Evolutionary conservation across 2,888 invertebrate genomes (phyloP).

Genomic region (Nycteola revayana): DNA sequence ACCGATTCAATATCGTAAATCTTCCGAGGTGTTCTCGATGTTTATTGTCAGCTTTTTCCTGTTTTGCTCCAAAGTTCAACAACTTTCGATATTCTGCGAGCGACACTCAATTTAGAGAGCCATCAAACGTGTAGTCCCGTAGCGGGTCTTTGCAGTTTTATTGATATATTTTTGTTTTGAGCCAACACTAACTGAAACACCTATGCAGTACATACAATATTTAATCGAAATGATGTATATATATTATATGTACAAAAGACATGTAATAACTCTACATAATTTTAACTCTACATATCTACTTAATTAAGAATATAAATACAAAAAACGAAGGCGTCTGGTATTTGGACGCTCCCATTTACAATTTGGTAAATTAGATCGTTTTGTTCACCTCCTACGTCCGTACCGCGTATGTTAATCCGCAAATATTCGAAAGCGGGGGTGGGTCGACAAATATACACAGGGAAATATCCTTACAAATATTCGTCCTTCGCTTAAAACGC

Average conservation of each 20-base stretch:
- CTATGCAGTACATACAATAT: no score
- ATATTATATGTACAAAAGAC: no score
- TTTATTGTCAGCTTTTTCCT: conserved; percentile 51
- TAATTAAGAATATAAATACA: no score
- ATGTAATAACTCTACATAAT: no score
- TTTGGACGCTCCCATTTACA: conserved; percentile 42
- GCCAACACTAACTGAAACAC: no score
- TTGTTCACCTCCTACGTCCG: conserved; percentile 46
- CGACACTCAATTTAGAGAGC: conserved; percentile 34
- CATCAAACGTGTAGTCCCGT: conserved; percentile 12
- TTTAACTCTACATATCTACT: no score
- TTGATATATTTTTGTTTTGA: conserved; percentile 17
- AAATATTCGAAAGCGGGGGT: conserved; percentile 50
- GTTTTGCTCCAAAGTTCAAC: conserved; percentile 51
- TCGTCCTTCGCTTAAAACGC: conserved; percentile 40
- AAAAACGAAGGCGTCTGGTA: conserved; percentile 44
- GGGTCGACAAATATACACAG: conserved; percentile 40
- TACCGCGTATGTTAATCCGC: conserved; percentile 31
- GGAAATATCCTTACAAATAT: conserved; percentile 43
- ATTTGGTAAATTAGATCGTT: conserved; percentile 30
- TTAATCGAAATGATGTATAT: no score
- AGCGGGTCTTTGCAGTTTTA: conserved; percentile 20
- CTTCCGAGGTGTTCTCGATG: conserved; percentile 41
- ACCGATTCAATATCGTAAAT: conserved; percentile 57
- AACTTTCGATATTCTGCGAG: conserved; percentile 46